A percentile compares a stretch with the other conserved stretches of the same genome.
Conservation (phyloP, 2,113 vertebrate genomes). For the Corythornis vintsioides region DNA sequence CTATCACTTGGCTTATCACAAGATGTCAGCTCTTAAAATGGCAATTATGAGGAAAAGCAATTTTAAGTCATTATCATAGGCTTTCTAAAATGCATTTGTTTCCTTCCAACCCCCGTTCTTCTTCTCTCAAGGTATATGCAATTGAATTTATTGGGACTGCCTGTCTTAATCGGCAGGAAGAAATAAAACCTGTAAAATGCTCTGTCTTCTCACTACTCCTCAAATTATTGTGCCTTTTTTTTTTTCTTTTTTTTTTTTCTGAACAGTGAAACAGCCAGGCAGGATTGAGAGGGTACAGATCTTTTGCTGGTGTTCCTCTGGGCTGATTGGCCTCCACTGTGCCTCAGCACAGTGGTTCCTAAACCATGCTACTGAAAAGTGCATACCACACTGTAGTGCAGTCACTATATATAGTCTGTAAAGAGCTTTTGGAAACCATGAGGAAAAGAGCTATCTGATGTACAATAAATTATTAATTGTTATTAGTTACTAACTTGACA, state of each 20-base stretch:
- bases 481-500: constrained; percentile 59
- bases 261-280: background rate
- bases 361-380: constrained; percentile 39
- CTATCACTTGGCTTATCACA: constrained; percentile 31
- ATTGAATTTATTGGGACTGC: constrained; percentile 24
- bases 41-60: constrained; percentile 47
- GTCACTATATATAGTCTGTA: constrained; percentile 59
- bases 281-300: background rate
- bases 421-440: constrained; percentile 68
- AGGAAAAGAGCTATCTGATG: constrained; percentile 63
- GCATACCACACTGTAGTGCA: constrained; percentile 57
- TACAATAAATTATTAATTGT: constrained; percentile 69
- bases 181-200: constrained; percentile 1
- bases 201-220: background rate
- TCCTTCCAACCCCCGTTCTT: background rate
- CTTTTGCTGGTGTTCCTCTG: background rate
- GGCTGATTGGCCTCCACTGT: background rate
- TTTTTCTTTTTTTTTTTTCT: background rate
- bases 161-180: constrained; percentile 18
- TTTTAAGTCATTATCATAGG: constrained; percentile 52
- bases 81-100: constrained; percentile 51
- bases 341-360: constrained; percentile 31
- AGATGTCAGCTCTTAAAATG: constrained; percentile 52
- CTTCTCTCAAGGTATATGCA: constrained; percentile 12
- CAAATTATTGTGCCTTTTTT: background rate